Percentiles rank a stretch among this genome's conserved stretches.
These are phyloP conservation scores for Periophthalmus modestus DNA, from an alignment of 2,113 vertebrate genomes.

Conservation along the genomic window DNA sequence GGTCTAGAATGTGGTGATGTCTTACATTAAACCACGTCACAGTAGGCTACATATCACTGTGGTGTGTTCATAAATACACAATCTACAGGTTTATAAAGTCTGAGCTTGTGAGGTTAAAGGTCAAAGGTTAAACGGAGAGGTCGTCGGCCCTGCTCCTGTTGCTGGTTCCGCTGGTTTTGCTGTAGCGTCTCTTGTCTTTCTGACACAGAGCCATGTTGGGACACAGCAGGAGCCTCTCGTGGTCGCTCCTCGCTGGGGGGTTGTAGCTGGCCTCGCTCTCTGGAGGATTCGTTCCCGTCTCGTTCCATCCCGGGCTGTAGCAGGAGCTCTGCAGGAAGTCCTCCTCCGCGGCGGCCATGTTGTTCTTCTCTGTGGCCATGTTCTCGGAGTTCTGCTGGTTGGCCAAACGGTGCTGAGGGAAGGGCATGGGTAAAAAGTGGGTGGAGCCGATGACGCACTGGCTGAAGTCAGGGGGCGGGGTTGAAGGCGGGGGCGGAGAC, in stretches of 20 bases:
- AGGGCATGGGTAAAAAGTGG: constrained; percentile 54
- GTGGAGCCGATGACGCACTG: constrained; percentile 81
- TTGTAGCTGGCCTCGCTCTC: constrained; percentile 45
- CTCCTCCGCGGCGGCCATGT: constrained; percentile 69
- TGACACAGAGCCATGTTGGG: constrained; percentile 54
- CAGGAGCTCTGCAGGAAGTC: constrained; percentile 82
- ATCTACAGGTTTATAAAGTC: too few relatives aligned
- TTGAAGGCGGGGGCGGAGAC: constrained; percentile 75
- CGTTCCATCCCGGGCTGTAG: constrained; percentile 67
- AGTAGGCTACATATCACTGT: too few relatives aligned
- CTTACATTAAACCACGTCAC: too few relatives aligned
- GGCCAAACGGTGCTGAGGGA: constrained; percentile 79
- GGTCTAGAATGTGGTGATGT: too few relatives aligned
- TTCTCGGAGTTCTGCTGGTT: constrained; percentile 90
- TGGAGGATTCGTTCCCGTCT: constrained; percentile 32
- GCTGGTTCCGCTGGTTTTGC: constrained; percentile 87
- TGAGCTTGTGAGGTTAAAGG: neutral
- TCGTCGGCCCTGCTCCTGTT: constrained; percentile 88
- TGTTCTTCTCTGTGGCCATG: constrained; percentile 84
- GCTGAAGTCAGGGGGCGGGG: constrained; percentile 87
- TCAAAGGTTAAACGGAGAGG: constrained; percentile 81
- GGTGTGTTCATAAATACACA: too few relatives aligned
- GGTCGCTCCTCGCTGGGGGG: constrained; percentile 28
- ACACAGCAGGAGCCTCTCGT: constrained; percentile 12
- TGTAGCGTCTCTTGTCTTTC: constrained; percentile 85